Evolutionary conservation across 2,888 invertebrate species (phyloP).

Genomic region (Epirrhoe alternata): DNA sequence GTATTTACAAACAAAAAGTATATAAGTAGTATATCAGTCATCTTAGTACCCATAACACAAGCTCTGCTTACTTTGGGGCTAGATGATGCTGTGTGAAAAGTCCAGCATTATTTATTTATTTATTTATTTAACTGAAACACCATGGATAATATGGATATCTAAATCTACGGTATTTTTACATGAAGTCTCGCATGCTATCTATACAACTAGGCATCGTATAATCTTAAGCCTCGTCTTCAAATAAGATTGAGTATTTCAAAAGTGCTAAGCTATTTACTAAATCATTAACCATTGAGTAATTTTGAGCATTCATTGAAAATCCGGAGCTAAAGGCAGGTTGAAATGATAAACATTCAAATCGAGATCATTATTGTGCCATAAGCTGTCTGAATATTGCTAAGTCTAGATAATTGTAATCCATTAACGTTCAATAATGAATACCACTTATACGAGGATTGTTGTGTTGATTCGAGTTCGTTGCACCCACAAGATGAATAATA

Average conservation of each 20-base stretch:
- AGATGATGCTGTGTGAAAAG: no score
- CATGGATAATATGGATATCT: no score
- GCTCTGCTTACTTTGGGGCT: no score
- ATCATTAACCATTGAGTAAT: neutral
- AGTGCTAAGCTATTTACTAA: neutral
- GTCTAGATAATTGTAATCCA: slow-evolving; percentile 19
- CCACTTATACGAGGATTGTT: slow-evolving; percentile 2
- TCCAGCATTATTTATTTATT: no score
- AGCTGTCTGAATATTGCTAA: slow-evolving; percentile 18
- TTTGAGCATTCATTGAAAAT: neutral
- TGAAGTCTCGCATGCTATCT: no score
- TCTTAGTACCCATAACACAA: no score
- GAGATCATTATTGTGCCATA: neutral
- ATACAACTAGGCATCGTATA: neutral
- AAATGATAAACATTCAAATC: neutral
- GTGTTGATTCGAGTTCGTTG: slow-evolving; percentile 9
- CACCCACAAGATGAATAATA: no score
- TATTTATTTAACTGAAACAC: no score
- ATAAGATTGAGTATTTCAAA: neutral
- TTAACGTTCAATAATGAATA: slow-evolving; percentile 5
- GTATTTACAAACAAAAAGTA: no score
- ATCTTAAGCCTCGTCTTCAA: neutral
- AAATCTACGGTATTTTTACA: no score
- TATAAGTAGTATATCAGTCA: no score
- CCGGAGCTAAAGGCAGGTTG: neutral